These are phyloP conservation scores for Eubasilissa splendida DNA, from an alignment of 2,888 invertebrate species.

Conservation along the genomic window DNA sequence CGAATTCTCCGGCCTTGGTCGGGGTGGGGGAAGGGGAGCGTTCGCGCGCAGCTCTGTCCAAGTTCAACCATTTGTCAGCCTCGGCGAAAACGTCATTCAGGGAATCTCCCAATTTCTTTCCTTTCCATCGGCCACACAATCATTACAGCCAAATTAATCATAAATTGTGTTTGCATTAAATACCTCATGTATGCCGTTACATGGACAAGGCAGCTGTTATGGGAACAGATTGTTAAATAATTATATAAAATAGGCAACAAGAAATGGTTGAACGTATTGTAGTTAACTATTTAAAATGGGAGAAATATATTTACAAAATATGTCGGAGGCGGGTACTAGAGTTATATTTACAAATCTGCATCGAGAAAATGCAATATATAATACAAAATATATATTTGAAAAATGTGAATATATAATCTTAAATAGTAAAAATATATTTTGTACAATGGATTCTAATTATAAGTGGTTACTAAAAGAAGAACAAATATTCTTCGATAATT, in stretches of 20 bases:
- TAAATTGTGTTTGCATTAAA: slow-evolving; percentile 25
- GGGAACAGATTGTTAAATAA: slow-evolving; percentile 10
- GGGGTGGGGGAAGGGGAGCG: slow-evolving; percentile 82
- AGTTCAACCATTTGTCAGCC: slow-evolving; percentile 69
- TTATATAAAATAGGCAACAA: not conserved
- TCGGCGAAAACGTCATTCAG: slow-evolving; percentile 54
- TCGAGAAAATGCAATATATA: no score
- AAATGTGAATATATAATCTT: no score
- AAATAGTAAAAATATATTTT: no score
- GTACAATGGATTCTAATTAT: no score
- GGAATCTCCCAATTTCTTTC: slow-evolving; percentile 45
- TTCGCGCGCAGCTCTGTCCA: slow-evolving; percentile 74
- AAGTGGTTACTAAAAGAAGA: no score
- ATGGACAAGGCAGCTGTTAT: slow-evolving; percentile 10
- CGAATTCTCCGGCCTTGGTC: slow-evolving; percentile 80
- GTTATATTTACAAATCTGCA: no score
- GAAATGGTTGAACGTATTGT: no score
- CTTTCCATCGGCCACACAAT: slow-evolving; percentile 39
- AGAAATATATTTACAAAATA: no score
- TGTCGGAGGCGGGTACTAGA: no score
- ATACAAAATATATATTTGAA: no score
- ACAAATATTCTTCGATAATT: no score
- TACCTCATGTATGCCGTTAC: not conserved
- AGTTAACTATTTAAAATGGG: no score
- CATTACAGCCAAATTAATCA: slow-evolving; percentile 48